Base-by-base conservation (phyloP, 2,888 invertebrate species). In the Eupithecia abbreviata region DNA sequence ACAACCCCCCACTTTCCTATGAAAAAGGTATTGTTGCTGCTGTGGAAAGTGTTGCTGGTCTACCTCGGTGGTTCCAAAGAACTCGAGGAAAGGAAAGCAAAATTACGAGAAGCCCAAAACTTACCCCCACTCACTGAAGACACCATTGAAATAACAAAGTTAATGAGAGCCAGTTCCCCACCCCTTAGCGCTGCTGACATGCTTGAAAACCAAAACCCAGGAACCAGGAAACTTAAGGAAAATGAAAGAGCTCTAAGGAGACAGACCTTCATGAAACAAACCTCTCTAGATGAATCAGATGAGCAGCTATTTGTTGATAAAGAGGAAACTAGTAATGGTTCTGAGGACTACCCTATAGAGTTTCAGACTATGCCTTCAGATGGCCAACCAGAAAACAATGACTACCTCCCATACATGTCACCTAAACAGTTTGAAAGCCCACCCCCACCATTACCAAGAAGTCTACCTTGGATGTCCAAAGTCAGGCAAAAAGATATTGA, bases 1-100 rank as follows among this genome's bases (percentile, higher is more conserved):
- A 97, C 97, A 45, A 98, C 98, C 7, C 98, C 99, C 30, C 99
- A 99, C 94, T 99, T 99, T 93, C 99, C 99, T 4, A 99, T 99
- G 97, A 99, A 99, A 90, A 99, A 99, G 94, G 98, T 99, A 12
- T 95, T 99, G 30, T 94, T 99, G 71, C 94, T 99, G 30, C 91
- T 99, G 2, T 99, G 99, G 99, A 99, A 99, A 95, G 96, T 98
- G 12, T 96, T 99, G 77, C 95, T 99, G 73, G 97, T 99, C 3
- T 97, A 98, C 15, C 95, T 99, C 71, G 99, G 99, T 42, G 99
- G 99, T 9, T 98, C 98, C 87, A 97, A 97, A 77, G 97, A 97
- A 75, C 93, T 99, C 47, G 97, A 97, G 86, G 96, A 97, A 82
- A 93, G 97, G 73, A 99, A 99, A 93, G 95, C 94, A 76, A 95